Percentiles rank a stretch among this genome's conserved stretches.
These are phyloP conservation scores for Galendromus occidentalis DNA, from an alignment of 1,140 invertebrate species.

Conservation along the genomic window DNA sequence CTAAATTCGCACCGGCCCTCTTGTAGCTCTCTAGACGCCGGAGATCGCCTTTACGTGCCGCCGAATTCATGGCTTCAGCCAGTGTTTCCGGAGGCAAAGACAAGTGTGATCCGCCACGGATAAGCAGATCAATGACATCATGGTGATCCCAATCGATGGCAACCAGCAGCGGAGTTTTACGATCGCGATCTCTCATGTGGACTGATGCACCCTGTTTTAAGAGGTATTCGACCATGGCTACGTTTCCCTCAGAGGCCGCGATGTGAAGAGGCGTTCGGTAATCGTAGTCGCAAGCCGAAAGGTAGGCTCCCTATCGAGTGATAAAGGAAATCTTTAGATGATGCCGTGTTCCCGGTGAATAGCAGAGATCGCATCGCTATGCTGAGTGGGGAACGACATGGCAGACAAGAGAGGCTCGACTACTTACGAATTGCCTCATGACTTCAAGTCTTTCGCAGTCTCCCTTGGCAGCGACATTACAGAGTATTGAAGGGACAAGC, in stretches of 20 bases:
- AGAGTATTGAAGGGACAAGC: conserved; percentile 54
- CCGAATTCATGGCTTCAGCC: conserved; percentile 22
- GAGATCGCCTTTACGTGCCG: conserved; percentile 31
- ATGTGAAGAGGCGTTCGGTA: conserved; percentile 58
- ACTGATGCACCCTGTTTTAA: conserved; percentile 60
- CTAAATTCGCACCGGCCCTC: conserved; percentile 42
- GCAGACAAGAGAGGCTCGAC: not conserved
- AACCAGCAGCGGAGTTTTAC: conserved; percentile 25
- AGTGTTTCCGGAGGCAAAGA: conserved; percentile 41
- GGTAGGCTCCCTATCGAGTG: conserved; percentile 40
- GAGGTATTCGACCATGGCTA: conserved; percentile 46
- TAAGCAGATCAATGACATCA: conserved; percentile 26
- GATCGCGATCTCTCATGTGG: conserved; percentile 45
- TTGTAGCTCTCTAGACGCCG: conserved; percentile 36
- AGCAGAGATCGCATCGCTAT: not conserved
- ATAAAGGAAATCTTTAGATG: conserved; percentile 6
- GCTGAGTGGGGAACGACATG: not conserved
- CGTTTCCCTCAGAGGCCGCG: conserved; percentile 47
- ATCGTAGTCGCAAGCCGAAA: conserved; percentile 54
- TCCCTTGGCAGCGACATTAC: conserved; percentile 43
- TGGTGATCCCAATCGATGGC: conserved; percentile 23
- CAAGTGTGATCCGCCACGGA: conserved; percentile 38
- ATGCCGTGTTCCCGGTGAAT: not conserved
- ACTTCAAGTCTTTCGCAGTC: conserved; percentile 35
- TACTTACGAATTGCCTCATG: conserved; percentile 27